phyloP scores from a whole-genome alignment of 1,140 invertebrate species.

The Neodiprion fabricii region DNA sequence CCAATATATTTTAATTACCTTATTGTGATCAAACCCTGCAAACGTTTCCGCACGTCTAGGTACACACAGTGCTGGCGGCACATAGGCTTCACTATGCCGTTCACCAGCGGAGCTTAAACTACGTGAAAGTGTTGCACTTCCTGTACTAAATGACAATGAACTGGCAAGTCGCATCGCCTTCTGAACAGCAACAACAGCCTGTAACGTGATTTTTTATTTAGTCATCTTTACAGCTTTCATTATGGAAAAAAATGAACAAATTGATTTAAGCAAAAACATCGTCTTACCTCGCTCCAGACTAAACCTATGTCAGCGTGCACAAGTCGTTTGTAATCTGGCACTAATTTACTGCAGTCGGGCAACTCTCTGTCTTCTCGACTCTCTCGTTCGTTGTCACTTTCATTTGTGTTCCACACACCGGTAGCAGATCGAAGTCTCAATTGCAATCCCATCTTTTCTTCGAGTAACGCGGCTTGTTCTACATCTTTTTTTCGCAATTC shows the following conservation, averaged over 20 bases:
- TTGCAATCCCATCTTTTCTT: constrained; percentile 88
- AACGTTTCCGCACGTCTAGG: constrained; percentile 94
- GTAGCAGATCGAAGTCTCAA: constrained; percentile 76
- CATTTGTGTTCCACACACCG: constrained; percentile 54
- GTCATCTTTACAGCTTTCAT: not conserved
- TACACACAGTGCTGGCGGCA: constrained; percentile 74
- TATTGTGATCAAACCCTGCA: constrained; percentile 86
- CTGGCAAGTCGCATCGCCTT: constrained; percentile 76
- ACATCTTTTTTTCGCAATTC: constrained; percentile 84
- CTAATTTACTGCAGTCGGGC: constrained; percentile 53
- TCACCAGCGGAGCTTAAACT: constrained; percentile 93
- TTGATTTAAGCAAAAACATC: constrained; percentile 12
- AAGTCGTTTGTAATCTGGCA: constrained; percentile 49
- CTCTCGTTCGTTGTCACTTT: constrained; percentile 46
- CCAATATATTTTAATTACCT: constrained; percentile 39
- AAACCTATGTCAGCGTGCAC: not conserved
- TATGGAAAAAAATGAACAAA: constrained; percentile 10
- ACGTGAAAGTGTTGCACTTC: constrained; percentile 79
- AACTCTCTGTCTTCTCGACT: constrained; percentile 48
- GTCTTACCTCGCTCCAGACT: constrained; percentile 50
- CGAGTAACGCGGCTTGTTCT: constrained; percentile 82
- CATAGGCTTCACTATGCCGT: constrained; percentile 82
- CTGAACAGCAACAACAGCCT: constrained; percentile 60
- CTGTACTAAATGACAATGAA: constrained; percentile 69
- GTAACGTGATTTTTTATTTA: not conserved